Base-by-base conservation (phyloP, 1,140 invertebrate genomes). In the Thaumatotibia leucotreta region DNA sequence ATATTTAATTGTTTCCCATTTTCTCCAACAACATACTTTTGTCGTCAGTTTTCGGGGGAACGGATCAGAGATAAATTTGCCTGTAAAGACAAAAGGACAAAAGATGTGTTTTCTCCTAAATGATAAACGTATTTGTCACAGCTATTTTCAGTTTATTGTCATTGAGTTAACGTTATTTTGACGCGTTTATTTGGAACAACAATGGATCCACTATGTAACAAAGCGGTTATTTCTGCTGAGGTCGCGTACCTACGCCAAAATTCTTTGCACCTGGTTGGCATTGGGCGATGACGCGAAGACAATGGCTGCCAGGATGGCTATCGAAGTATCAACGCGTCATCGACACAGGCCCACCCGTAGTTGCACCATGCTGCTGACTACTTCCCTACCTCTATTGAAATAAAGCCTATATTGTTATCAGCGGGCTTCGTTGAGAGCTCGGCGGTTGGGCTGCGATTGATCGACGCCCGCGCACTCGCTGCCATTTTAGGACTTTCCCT, bases 211-310 rank as follows among this genome's bases (percentile, higher is more conserved):
- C 70, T 74, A 74, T 70, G 74, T 73, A 68, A 73, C 73, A 70
- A 72, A 64, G 35, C 54, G 66, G 66, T 72, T 77, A 77, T 77
- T 75, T 75, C 71, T 63, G 74, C 39, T 66, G 69, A 76, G 76
- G 70, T 66, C 74, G 67, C 49, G 68, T 69, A 66, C 76, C 71
- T 78, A 75, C 77, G 79, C 79, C 72, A 69, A 77, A 73, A 79
- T 79, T 76, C 73, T 67, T 74, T 70, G 70, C 75, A 76, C 74
- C 75, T 82, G 75, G 64, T 17, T 74, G 68, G 66, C 69, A 75
- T 73, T 75, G 75, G 63, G n/a, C 52, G 35, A 39, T 17, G 65
- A 35, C 33, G 50, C 54, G 45, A 10, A 49, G 54, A 68, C 66
- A 68, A 68, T 64, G 62, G 61, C n/a, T 58, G 17, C 24, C 23